Evolutionary conservation across 92 coral and sea anemone genomes (phyloP).

Genomic region (Montipora capitata): DNA sequence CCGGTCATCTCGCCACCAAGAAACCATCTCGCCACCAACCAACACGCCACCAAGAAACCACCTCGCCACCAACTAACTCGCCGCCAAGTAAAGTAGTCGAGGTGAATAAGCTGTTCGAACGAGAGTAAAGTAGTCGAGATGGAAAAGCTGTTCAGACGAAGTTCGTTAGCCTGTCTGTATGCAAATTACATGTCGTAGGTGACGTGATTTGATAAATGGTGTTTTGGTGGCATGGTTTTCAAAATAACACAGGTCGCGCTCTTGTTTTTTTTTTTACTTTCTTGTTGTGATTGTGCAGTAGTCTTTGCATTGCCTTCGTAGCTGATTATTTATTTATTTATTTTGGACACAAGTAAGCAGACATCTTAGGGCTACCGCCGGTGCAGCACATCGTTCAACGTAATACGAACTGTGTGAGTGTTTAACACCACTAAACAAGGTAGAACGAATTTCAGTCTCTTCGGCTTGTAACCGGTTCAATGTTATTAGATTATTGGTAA

Average conservation of each 20-base stretch:
- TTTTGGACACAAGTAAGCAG: neutral
- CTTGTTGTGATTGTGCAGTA: too few species aligned
- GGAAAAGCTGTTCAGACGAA: neutral
- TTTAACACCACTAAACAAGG: neutral
- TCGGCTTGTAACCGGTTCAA: neutral
- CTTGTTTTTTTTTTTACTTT: neutral
- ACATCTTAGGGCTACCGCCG: neutral
- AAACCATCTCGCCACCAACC: too few species aligned
- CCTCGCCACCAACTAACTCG: too few species aligned
- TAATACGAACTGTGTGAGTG: slow-evolving; percentile 1
- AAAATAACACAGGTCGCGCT: neutral
- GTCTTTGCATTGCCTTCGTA: neutral
- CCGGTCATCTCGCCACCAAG: too few species aligned
- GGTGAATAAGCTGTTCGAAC: neutral
- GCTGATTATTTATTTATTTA: neutral
- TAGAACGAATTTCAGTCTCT: slow-evolving; percentile 6
- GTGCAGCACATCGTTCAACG: neutral
- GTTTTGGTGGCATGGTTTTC: neutral
- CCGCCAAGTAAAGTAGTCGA: neutral
- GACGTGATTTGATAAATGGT: neutral
- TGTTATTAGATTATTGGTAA: neutral
- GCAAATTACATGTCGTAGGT: neutral
- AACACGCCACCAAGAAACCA: too few species aligned
- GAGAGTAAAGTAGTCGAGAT: neutral
- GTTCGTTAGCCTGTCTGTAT: neutral